phyloP scores from a whole-genome alignment of 1,140 invertebrate species.

The Coptotermes formosanus region DNA sequence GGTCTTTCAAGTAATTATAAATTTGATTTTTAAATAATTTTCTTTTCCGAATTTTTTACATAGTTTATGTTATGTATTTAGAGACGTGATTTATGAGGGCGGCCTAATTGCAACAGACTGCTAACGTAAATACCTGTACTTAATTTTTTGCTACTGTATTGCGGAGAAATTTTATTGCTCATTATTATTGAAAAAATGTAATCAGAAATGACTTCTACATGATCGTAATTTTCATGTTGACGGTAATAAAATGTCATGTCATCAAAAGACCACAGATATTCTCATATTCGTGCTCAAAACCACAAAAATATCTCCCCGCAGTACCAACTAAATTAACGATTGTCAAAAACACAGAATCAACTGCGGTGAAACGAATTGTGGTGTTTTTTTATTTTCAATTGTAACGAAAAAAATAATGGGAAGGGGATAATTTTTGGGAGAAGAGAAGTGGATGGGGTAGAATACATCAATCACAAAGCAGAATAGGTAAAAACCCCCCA shows the following conservation, averaged over 20 bases:
- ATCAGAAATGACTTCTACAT: neutral
- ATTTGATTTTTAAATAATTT: no score
- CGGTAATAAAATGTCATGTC: constrained; percentile 7
- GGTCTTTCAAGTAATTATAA: no score
- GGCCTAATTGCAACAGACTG: no score
- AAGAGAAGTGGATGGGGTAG: neutral
- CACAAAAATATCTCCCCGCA: neutral
- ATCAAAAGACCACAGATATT: constrained; percentile 11
- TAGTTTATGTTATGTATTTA: no score
- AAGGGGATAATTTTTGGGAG: neutral
- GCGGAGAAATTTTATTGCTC: neutral
- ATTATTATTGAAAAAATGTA: neutral
- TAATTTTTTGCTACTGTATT: no score
- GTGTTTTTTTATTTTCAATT: neutral
- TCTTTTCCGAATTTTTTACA: no score
- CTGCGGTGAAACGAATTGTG: constrained; percentile 17
- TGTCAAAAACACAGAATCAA: constrained; percentile 9
- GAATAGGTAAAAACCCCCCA: neutral
- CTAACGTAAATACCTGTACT: no score
- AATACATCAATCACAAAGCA: constrained; percentile 16
- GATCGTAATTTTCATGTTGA: neutral
- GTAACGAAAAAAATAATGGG: neutral
- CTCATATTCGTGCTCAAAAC: neutral
- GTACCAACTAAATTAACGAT: neutral
- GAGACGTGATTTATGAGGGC: no score